Conservation (phyloP, 2,797 vertebrate genomes). For the Ispidina lecontei region DNA sequence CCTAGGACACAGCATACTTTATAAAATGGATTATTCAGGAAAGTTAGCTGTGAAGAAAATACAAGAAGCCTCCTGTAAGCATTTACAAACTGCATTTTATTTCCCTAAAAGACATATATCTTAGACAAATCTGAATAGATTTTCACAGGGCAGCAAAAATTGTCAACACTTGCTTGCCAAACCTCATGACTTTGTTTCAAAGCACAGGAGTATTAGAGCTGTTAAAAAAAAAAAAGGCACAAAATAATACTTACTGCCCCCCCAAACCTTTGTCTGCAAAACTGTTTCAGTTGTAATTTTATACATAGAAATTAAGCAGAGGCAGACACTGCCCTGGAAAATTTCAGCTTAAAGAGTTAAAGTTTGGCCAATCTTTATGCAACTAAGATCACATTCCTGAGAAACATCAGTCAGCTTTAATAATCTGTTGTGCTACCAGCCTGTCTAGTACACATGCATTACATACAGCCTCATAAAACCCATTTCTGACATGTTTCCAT, state of each 20-base stretch:
- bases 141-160: slow-evolving; percentile 22
- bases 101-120: background rate
- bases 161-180: background rate
- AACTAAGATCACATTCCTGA: background rate
- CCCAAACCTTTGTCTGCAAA: background rate
- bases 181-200: background rate
- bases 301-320: background rate
- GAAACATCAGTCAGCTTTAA: background rate
- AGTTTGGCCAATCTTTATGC: background rate
- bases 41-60: background rate
- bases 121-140: background rate
- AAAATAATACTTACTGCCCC: background rate
- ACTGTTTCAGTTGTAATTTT: background rate
- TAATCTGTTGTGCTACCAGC: background rate
- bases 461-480: slow-evolving; percentile 23
- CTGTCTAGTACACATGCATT: background rate
- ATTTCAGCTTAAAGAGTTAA: slow-evolving; percentile 22
- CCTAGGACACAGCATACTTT: background rate
- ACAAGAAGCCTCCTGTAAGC: background rate
- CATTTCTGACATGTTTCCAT: slow-evolving; percentile 41
- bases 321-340: background rate
- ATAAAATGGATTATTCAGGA: background rate
- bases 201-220: background rate
- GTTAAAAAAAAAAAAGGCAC: background rate
- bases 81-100: background rate